A percentile compares a stretch with the other conserved stretches of the same genome.
These are phyloP conservation scores for Neogale vison DNA, from an alignment of 2,113 vertebrate genomes.

Conservation along the genomic window DNA sequence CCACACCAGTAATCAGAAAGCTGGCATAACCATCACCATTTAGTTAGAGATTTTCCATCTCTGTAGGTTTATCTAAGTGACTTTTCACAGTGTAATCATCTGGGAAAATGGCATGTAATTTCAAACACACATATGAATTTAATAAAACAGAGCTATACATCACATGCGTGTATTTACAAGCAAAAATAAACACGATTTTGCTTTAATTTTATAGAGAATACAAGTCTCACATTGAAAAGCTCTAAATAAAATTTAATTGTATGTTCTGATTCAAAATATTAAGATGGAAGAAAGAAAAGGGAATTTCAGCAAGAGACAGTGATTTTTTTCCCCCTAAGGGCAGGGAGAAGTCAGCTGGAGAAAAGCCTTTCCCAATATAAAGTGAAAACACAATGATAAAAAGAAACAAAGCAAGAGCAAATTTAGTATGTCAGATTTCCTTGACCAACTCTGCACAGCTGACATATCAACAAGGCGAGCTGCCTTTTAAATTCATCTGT, in stretches of 20 bases:
- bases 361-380: background rate
- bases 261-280: constrained; percentile 15
- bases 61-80: background rate
- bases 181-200: background rate
- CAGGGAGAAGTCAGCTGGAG: background rate
- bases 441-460: background rate
- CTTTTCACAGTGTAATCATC: background rate
- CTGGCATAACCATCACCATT: background rate
- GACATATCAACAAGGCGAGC: background rate
- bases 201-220: constrained; percentile 31
- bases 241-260: background rate
- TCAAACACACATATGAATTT: background rate
- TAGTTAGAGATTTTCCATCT: background rate
- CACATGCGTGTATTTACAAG: background rate
- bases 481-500: background rate
- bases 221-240: background rate
- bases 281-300: background rate
- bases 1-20: background rate
- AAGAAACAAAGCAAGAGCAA: background rate
- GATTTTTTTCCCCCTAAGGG: background rate
- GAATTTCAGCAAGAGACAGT: background rate
- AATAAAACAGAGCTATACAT: background rate
- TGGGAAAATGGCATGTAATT: background rate
- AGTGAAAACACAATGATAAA: background rate
- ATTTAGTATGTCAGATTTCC: background rate